Evolutionary conservation across 2,113 vertebrate species (phyloP).

Genomic region (Morone chrysops): DNA sequence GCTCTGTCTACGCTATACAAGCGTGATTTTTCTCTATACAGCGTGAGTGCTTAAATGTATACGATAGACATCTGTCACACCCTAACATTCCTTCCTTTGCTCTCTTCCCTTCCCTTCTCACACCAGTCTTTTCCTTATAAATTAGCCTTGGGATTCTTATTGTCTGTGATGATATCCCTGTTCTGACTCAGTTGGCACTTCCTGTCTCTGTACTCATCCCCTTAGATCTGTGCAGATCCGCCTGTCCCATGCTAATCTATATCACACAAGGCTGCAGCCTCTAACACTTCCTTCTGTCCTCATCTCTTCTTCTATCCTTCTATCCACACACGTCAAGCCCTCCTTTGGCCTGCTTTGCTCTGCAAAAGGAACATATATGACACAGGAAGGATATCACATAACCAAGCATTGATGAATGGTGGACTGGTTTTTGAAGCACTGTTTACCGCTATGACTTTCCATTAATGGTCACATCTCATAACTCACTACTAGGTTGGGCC

Average conservation of each 20-base stretch:
- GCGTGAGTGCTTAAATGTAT: neutral
- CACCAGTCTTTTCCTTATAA: slow-evolving; percentile 18
- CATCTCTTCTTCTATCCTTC: slow-evolving; percentile 12
- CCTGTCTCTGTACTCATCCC: neutral
- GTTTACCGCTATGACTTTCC: neutral
- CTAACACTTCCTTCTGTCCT: slow-evolving; percentile 2
- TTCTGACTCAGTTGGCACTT: neutral
- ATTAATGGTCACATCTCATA: neutral
- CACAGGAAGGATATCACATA: neutral
- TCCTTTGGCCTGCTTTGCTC: neutral
- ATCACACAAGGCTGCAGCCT: neutral
- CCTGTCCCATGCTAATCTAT: slow-evolving; percentile 45
- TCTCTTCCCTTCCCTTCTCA: neutral
- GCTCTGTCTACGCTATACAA: slow-evolving; percentile 1
- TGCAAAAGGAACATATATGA: neutral
- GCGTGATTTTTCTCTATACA: neutral
- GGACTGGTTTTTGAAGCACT: neutral
- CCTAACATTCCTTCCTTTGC: neutral
- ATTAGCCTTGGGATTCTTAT: slow-evolving; percentile 14
- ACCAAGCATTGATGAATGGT: neutral
- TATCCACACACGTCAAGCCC: neutral
- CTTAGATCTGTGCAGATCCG: slow-evolving; percentile 36
- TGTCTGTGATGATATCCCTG: neutral
- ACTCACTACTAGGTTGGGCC: neutral
- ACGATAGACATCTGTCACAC: neutral